Conservation (phyloP, 2,113 vertebrate species). For the Pipra filicauda region DNA sequence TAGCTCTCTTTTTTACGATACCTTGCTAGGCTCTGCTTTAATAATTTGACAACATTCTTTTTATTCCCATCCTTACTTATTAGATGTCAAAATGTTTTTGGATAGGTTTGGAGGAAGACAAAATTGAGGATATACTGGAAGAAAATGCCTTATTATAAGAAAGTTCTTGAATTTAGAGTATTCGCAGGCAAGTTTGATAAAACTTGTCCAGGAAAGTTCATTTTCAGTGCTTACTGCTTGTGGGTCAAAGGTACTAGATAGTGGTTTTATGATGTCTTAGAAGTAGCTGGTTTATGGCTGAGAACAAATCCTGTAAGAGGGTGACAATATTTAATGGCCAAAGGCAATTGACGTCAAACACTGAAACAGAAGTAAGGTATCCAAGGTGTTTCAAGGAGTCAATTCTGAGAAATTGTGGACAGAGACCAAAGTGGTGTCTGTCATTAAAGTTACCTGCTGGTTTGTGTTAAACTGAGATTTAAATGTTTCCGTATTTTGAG, state of each 20-base stretch:
- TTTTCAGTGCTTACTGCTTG: neutral
- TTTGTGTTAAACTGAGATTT: neutral
- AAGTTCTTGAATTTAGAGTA: neutral
- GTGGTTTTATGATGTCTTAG: neutral
- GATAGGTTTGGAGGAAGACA: neutral
- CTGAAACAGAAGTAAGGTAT: neutral
- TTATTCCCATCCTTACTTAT: neutral
- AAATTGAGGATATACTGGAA: neutral
- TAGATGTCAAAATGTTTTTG: neutral
- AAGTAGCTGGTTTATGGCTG: neutral
- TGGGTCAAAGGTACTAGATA: neutral
- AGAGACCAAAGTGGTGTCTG: neutral
- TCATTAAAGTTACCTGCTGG: neutral
- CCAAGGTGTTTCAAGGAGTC: neutral
- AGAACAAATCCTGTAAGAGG: neutral
- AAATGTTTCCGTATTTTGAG: neutral
- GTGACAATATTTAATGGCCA: neutral
- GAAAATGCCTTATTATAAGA: neutral
- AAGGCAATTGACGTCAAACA: neutral
- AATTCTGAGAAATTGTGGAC: neutral
- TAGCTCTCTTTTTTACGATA: neutral
- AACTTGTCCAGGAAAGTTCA: neutral
- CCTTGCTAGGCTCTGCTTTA: neutral
- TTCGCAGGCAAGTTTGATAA: neutral
- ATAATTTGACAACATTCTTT: neutral